A percentile compares a stretch with the other conserved stretches of the same genome.
phyloP scores from a whole-genome alignment of 2,888 invertebrate species.

The Macaria notata region DNA sequence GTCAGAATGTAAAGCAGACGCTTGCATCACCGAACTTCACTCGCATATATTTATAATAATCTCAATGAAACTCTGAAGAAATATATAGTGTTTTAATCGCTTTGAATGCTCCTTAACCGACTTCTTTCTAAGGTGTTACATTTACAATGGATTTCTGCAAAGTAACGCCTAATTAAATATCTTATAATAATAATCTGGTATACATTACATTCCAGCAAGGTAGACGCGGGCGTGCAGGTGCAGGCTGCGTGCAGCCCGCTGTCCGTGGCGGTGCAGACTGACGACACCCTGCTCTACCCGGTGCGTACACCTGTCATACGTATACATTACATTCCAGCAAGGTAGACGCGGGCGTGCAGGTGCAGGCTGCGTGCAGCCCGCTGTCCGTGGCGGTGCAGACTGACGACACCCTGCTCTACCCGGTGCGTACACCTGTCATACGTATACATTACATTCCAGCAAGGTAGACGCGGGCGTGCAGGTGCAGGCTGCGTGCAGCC shows the following conservation, averaged over 20 bases:
- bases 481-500: slow-evolving; percentile 49
- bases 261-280: slow-evolving; percentile 75
- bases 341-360: slow-evolving; percentile 68
- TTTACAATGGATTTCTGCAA: too few relatives aligned
- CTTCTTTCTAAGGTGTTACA: too few relatives aligned
- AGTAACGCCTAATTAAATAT: too few relatives aligned
- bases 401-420: slow-evolving; percentile 55
- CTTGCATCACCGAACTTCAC: too few relatives aligned
- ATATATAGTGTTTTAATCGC: too few relatives aligned
- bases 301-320: slow-evolving; percentile 29
- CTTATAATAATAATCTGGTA: too few relatives aligned
- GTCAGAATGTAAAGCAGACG: too few relatives aligned
- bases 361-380: slow-evolving; percentile 50
- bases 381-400: slow-evolving; percentile 76
- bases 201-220: slow-evolving; percentile 51
- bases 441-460: slow-evolving; percentile 39
- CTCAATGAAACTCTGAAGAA: too few relatives aligned
- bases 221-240: slow-evolving; percentile 68
- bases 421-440: slow-evolving; percentile 32
- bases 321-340: slow-evolving; percentile 47
- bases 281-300: slow-evolving; percentile 53
- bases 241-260: slow-evolving; percentile 52
- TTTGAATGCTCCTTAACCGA: too few relatives aligned
- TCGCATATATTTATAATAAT: too few relatives aligned
- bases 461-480: slow-evolving; percentile 70